phyloP scores from a whole-genome alignment of 2,888 invertebrate genomes.

The Suillia variegata region DNA sequence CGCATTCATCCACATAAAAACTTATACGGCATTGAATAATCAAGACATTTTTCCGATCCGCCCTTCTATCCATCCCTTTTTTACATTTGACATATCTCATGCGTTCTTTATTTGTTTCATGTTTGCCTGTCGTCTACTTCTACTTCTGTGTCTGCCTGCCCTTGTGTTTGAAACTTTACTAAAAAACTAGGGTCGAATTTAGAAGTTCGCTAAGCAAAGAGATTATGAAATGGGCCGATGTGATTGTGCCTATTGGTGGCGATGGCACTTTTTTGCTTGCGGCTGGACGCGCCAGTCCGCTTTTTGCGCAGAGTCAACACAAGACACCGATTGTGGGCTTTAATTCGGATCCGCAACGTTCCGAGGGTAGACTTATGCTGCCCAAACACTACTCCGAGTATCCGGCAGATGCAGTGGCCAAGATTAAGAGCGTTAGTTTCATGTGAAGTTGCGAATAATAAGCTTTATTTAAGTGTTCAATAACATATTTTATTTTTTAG shows the following conservation, averaged over 20 bases:
- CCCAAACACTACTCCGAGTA: conserved; percentile 83
- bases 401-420: conserved; percentile 78
- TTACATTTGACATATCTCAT: conserved; percentile 13
- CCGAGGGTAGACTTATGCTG: conserved; percentile 91
- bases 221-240: conserved; percentile 88
- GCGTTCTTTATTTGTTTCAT: conserved; percentile 10
- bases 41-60: too few species aligned
- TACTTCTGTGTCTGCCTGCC: not conserved
- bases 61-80: too few species aligned
- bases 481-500: conserved; percentile 59
- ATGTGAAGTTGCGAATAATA: not conserved
- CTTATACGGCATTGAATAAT: not conserved
- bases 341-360: conserved; percentile 92
- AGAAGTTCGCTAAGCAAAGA: conserved; percentile 63
- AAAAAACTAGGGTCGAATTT: conserved; percentile 61
- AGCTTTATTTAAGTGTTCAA: not conserved
- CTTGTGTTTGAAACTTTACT: conserved; percentile 38
- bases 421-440: conserved; percentile 72
- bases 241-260: conserved; percentile 87
- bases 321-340: conserved; percentile 95
- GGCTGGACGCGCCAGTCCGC: conserved; percentile 67
- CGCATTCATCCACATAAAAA: conserved; percentile 14
- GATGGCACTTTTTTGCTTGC: conserved; percentile 97
- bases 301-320: conserved; percentile 57
- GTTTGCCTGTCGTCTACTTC: not conserved